These are phyloP conservation scores for Schmidtea mediterranea DNA, from an alignment of 1,140 invertebrate species.

Conservation along the genomic window DNA sequence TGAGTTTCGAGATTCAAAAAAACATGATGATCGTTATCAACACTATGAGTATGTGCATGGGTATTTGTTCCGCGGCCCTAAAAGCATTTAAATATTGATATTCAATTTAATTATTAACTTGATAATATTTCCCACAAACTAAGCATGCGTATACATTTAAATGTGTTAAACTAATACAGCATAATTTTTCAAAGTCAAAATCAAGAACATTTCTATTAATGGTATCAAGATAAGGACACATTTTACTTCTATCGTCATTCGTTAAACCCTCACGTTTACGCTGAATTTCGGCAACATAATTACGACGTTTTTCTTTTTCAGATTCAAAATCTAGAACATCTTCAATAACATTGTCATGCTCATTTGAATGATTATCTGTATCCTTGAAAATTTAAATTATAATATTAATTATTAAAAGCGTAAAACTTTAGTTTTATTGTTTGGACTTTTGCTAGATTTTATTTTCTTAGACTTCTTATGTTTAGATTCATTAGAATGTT, in stretches of 20 bases:
- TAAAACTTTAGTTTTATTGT: too few species aligned
- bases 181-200: slow-evolving; percentile 99
- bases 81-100: background rate
- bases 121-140: slow-evolving; percentile 98
- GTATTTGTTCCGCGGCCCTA: slow-evolving; percentile 80
- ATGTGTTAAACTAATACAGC: slow-evolving; percentile 80
- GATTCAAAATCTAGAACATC: too few species aligned
- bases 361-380: too few species aligned
- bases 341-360: too few species aligned
- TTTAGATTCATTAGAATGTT: too few species aligned
- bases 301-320: too few species aligned
- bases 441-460: too few species aligned
- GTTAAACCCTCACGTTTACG: too few species aligned
- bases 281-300: too few species aligned
- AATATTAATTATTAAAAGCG: too few species aligned
- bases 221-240: slow-evolving; percentile 77
- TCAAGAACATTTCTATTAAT: slow-evolving; percentile 85
- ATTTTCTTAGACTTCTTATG: too few species aligned
- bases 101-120: slow-evolving; percentile 27
- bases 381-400: too few species aligned
- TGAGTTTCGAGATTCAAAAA: slow-evolving; percentile 85
- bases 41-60: slow-evolving; percentile 91
- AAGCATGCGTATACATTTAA: slow-evolving; percentile 99
- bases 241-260: slow-evolving; percentile 13
- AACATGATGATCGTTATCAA: slow-evolving; percentile 83